Conservation (phyloP, 2,113 vertebrate genomes). For the Poecilia latipinna region DNA sequence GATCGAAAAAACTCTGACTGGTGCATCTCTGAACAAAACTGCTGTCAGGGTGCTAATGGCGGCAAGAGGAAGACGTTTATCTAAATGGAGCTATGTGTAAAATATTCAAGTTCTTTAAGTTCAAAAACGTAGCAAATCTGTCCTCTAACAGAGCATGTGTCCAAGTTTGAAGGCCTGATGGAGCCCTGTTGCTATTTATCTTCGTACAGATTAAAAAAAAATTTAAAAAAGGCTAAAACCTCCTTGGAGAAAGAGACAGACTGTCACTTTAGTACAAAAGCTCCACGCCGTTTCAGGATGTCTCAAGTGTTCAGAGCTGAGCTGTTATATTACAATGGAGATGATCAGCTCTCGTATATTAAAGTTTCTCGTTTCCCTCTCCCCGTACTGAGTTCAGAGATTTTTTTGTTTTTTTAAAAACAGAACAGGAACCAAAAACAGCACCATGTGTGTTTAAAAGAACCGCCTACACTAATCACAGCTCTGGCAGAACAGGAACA, state of each 20-base stretch:
- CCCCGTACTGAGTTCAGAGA: constrained; percentile 6
- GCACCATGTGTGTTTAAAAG: constrained; percentile 62
- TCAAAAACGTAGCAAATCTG: constrained; percentile 9
- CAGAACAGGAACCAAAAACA: constrained; percentile 48
- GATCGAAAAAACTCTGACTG: neutral
- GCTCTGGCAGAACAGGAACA: constrained; percentile 56
- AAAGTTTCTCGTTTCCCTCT: neutral
- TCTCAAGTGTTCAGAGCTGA: constrained; percentile 37
- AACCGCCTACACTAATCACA: constrained; percentile 39
- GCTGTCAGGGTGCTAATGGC: neutral
- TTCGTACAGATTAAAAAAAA: constrained; percentile 35
- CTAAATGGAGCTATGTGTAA: neutral
- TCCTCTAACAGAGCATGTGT: constrained; percentile 34
- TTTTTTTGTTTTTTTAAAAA: neutral
- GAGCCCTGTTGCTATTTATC: constrained; percentile 33
- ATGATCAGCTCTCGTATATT: constrained; percentile 19
- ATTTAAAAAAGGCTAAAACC: constrained; percentile 7
- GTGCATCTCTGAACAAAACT: neutral
- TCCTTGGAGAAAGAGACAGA: constrained; percentile 18
- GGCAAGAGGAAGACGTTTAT: neutral
- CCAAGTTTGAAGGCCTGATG: constrained; percentile 40
- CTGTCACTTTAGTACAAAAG: constrained; percentile 12
- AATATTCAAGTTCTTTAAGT: neutral
- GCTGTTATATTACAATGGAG: constrained; percentile 39
- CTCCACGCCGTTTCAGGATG: constrained; percentile 26